Base-by-base conservation (phyloP, 2,888 invertebrate species). In the Leptogaster cylindrica region DNA sequence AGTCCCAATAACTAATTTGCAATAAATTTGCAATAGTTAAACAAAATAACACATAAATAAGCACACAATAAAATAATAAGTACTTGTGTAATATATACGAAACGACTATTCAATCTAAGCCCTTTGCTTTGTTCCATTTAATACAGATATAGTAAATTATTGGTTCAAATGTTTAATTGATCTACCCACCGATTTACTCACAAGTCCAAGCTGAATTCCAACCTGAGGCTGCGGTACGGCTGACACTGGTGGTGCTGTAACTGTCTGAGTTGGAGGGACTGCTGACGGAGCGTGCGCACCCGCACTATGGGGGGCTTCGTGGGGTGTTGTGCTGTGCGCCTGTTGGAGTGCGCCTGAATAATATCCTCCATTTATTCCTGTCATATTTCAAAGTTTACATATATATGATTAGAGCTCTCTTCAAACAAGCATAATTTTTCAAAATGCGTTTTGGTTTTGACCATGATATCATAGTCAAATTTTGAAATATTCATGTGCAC, bases 271-370 rank as follows among this genome's bases (percentile, higher is more conserved):
- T 77, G 81, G 83, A 78, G 81, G 84, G 66, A 77, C 75, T 72
- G 75, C 71, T 70, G 77, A 73, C 68, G 77, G 76, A 72, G 75
- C 74, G 71, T 75, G 74, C 33, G 76, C 76, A 73, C 77, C 76
- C 74, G 76, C 77, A 75, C 78, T 84, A 78, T 80, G 84, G 77
- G 85, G 86, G 77, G 88, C 89, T 85, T 85, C 91, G 82, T 89
- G 89, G 74, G 89, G 88, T 83, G 93, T 92, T 81, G 93, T 92
- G 82, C 91, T 91, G 84, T 93, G 93, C 77, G 92, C 93, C 82
- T 92, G 92, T 85, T 93, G 93, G 80, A 90, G 84, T 78, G 88
- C 86, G 81, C 88, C 88, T 77, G 86, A 84, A 79, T 87, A 87
- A 83, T 87, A 88, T 79, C 88, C 88, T 79, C 88, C 87, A 81